A percentile compares a stretch with the other conserved stretches of the same genome.
Conservation (phyloP, 2,888 invertebrate genomes). For the Lapara coniferarum region DNA sequence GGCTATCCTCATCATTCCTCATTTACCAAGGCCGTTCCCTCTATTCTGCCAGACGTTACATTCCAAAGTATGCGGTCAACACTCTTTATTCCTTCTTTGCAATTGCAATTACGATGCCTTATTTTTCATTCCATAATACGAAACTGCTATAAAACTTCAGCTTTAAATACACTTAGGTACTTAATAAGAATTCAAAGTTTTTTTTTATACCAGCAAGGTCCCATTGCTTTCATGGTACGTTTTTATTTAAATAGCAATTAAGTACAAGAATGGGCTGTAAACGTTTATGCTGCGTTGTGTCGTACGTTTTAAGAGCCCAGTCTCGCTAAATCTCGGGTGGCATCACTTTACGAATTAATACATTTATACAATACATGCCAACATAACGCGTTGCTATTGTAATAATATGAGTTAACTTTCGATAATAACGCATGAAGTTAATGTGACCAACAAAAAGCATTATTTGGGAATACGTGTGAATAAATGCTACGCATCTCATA, state of each 20-base stretch:
- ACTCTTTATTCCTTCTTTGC: constrained; percentile 32
- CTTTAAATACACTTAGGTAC: constrained; percentile 56
- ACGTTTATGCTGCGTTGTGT: constrained; percentile 70
- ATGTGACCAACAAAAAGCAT: background rate
- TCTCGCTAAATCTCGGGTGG: constrained; percentile 58
- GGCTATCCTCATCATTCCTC: constrained; percentile 75
- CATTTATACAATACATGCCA: constrained; percentile 36
- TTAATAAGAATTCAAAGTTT: constrained; percentile 59
- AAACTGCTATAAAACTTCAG: constrained; percentile 49
- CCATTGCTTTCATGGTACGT: constrained; percentile 74
- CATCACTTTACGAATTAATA: constrained; percentile 63
- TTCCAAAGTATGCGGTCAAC: constrained; percentile 35
- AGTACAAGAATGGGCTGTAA: constrained; percentile 80
- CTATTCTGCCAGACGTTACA: constrained; percentile 38
- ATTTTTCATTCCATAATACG: constrained; percentile 51
- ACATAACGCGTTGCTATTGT: constrained; percentile 20
- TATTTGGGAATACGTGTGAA: constrained; percentile 6
- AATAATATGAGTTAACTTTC: background rate
- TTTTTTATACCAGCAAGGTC: constrained; percentile 59
- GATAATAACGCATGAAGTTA: background rate
- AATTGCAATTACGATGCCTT: constrained; percentile 40
- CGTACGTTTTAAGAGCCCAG: constrained; percentile 66
- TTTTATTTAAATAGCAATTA: constrained; percentile 82
- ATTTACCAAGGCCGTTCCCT: constrained; percentile 51
- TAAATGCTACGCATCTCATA: background rate